Conservation (phyloP, 2,113 vertebrate species). For the Hydrolagus affinis region DNA sequence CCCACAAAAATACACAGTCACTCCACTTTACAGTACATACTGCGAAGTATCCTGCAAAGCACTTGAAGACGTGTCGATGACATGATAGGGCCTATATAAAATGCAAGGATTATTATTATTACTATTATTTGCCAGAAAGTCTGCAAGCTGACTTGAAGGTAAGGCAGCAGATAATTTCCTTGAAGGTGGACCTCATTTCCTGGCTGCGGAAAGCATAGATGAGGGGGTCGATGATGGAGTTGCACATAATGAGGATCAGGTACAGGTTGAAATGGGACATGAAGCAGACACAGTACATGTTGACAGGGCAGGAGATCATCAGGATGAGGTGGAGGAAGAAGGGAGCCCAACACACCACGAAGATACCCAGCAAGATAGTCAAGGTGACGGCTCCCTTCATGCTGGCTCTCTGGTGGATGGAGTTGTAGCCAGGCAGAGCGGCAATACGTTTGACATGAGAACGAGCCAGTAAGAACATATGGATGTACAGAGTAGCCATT, state of each 20-base stretch:
- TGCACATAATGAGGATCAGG: constrained; percentile 94
- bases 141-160: constrained; percentile 55
- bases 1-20: no score
- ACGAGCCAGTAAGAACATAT: constrained; percentile 89
- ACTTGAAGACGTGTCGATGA: no score
- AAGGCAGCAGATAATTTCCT: constrained; percentile 79
- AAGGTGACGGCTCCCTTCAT: constrained; percentile 84
- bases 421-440: constrained; percentile 65
- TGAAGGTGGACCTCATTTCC: constrained; percentile 92
- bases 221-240: constrained; percentile 84
- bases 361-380: constrained; percentile 83
- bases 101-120: constrained; percentile 20
- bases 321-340: constrained; percentile 92
- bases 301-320: constrained; percentile 86
- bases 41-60: no score
- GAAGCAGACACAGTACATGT: constrained; percentile 88
- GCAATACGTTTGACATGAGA: constrained; percentile 82
- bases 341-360: constrained; percentile 88
- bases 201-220: constrained; percentile 91
- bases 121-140: constrained; percentile 54
- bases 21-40: no score
- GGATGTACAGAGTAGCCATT: constrained; percentile 86
- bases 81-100: no score
- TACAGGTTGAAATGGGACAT: constrained; percentile 98
- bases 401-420: constrained; percentile 70